phyloP scores from a whole-genome alignment of 1,140 invertebrate genomes.

The Grapholita molesta region DNA sequence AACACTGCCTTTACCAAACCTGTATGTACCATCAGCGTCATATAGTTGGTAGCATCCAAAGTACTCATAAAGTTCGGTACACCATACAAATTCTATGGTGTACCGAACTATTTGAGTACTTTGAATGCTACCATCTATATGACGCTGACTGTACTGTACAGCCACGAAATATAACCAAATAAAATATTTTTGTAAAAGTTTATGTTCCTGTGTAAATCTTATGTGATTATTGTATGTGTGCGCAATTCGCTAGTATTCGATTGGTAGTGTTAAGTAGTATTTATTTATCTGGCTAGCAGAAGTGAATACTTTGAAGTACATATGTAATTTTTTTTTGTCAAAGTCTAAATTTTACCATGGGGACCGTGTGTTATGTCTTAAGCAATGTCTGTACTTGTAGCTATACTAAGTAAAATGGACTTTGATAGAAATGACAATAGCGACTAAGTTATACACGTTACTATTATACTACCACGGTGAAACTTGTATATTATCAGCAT shows the following conservation, averaged over 20 bases:
- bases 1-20: neutral
- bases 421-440: neutral
- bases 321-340: constrained; percentile 14
- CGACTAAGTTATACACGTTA: neutral
- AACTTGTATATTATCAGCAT: neutral
- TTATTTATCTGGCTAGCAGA: constrained; percentile 31
- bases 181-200: constrained; percentile 68
- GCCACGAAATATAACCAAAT: constrained; percentile 51
- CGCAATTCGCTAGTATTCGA: constrained; percentile 37
- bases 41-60: no score
- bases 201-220: constrained; percentile 63
- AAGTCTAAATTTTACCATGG: constrained; percentile 17
- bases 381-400: neutral
- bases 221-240: constrained; percentile 46
- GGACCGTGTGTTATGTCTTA: neutral
- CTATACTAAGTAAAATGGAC: neutral
- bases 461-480: neutral
- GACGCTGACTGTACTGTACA: neutral
- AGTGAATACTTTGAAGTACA: constrained; percentile 26
- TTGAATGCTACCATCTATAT: no score
- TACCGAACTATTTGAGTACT: no score
- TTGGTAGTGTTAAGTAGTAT: constrained; percentile 43
- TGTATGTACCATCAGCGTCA: no score
- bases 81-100: no score
- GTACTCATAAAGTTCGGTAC: no score